These are phyloP conservation scores for Bombyx huttoni DNA, from an alignment of 2,888 invertebrate species.

Conservation along the genomic window DNA sequence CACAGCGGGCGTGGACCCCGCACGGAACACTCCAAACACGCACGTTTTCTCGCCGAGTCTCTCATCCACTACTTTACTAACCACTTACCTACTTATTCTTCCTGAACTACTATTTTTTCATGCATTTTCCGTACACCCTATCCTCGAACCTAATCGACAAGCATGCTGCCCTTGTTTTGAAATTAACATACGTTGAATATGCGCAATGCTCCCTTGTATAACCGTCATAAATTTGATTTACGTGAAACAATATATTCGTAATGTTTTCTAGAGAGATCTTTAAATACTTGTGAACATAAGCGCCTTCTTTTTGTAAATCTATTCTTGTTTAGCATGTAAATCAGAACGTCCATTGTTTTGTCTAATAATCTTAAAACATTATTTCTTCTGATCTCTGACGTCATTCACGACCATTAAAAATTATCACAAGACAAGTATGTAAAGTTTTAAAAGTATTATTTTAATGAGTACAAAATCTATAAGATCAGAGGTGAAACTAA, in stretches of 20 bases:
- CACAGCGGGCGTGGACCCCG: conserved; percentile 50
- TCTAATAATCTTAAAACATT: neutral
- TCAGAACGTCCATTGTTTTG: neutral
- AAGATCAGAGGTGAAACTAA: neutral
- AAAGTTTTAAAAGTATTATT: too few species aligned
- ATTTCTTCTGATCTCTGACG: neutral
- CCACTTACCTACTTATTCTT: conserved; percentile 61
- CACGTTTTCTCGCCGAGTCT: conserved; percentile 55
- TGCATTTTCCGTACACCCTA: conserved; percentile 56
- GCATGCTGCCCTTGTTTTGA: conserved; percentile 49
- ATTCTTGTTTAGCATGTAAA: neutral
- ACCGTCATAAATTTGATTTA: too few species aligned
- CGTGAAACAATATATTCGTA: too few species aligned
- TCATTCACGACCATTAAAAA: neutral
- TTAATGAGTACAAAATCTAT: neutral
- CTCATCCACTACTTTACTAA: conserved; percentile 63
- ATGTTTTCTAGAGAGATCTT: neutral
- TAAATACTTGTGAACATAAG: neutral
- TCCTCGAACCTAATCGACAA: conserved; percentile 46
- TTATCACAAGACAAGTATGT: too few species aligned
- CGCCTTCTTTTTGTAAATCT: neutral
- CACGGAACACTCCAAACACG: conserved; percentile 67
- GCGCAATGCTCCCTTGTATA: conserved; percentile 15
- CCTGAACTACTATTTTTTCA: conserved; percentile 52
- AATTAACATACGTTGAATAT: conserved; percentile 13